A percentile compares a stretch with the other conserved stretches of the same genome.
Evolutionary conservation across 2,888 invertebrate species (phyloP).

Genomic region (Xestia rhomboidea): DNA sequence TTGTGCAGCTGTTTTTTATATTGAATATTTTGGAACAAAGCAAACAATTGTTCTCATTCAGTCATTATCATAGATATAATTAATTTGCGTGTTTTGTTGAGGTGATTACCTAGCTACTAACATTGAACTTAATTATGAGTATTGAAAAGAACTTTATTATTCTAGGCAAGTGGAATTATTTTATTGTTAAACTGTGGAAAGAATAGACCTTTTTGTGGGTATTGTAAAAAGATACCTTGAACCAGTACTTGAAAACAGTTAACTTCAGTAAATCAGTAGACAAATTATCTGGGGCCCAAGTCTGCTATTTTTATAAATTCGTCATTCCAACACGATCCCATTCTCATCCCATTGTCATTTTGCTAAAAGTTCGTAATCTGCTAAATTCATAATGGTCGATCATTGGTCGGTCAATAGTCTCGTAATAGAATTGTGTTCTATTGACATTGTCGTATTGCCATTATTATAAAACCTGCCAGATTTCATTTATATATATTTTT

Average conservation of each 20-base stretch:
- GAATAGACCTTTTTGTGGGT: not conserved
- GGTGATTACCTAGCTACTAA: constrained; percentile 5
- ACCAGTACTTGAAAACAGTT: not conserved
- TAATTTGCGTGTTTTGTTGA: constrained; percentile 15
- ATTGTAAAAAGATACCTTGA: not conserved
- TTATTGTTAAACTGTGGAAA: not conserved
- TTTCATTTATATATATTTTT: too few relatives aligned
- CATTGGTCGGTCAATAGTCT: too few relatives aligned
- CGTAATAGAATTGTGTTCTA: too few relatives aligned
- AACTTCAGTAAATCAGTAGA: not conserved
- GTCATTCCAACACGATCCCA: too few relatives aligned
- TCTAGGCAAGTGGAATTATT: not conserved
- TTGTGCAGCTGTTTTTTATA: constrained; percentile 15
- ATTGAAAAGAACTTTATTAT: constrained; percentile 14
- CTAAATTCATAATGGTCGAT: too few relatives aligned
- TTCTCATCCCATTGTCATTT: too few relatives aligned
- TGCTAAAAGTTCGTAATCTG: too few relatives aligned
- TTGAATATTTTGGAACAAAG: constrained; percentile 36
- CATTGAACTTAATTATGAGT: constrained; percentile 29
- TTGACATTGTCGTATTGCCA: too few relatives aligned
- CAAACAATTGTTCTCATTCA: constrained; percentile 21
- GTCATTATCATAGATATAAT: not conserved
- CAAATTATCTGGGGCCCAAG: too few relatives aligned
- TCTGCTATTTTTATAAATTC: too few relatives aligned
- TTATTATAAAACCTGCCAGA: too few relatives aligned